These are phyloP conservation scores for Polia nebulosa DNA, from an alignment of 2,888 invertebrate genomes.

Conservation along the genomic window DNA sequence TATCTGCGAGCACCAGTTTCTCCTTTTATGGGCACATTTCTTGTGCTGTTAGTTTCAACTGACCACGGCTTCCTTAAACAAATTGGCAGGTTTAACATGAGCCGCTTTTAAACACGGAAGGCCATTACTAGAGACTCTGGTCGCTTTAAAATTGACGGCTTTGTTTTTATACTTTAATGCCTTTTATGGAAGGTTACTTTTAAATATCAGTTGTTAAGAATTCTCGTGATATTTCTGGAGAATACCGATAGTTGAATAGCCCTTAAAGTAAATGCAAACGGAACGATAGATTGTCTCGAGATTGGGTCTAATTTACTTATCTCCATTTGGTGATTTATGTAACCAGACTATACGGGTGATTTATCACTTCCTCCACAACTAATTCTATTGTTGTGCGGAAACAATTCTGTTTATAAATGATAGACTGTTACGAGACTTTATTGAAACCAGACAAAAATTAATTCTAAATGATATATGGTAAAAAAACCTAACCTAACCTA, in stretches of 20 bases:
- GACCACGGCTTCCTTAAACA: constrained; percentile 56
- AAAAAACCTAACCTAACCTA: too few relatives aligned
- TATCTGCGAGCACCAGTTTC: constrained; percentile 52
- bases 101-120: constrained; percentile 47
- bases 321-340: constrained; percentile 51
- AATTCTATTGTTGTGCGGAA: constrained; percentile 27
- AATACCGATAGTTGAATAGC: not conserved
- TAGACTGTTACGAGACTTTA: not conserved
- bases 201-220: not conserved
- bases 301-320: constrained; percentile 45
- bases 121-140: constrained; percentile 29
- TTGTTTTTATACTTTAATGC: constrained; percentile 26
- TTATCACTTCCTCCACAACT: constrained; percentile 43
- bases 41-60: constrained; percentile 50
- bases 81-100: constrained; percentile 60
- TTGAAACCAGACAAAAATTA: not conserved
- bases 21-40: constrained; percentile 55
- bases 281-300: constrained; percentile 23
- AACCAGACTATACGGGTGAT: constrained; percentile 46
- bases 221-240: not conserved
- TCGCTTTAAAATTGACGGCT: constrained; percentile 25
- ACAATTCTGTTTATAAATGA: not conserved
- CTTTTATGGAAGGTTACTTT: constrained; percentile 12
- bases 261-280: constrained; percentile 8
- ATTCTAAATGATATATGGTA: not conserved